Base-by-base conservation (phyloP, 64 coral and sea anemone genomes). In the Exaiptasia diaphana region DNA sequence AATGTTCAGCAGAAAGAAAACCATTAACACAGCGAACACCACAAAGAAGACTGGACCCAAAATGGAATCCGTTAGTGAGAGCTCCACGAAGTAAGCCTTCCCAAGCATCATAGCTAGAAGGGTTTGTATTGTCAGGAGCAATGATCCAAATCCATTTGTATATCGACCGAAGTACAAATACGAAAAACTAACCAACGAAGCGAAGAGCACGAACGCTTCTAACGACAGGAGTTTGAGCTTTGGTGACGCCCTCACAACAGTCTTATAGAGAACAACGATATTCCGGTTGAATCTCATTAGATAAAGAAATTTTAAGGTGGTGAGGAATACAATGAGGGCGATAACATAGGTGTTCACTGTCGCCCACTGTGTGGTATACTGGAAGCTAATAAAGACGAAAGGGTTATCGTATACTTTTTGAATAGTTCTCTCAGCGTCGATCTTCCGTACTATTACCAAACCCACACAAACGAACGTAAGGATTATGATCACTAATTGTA, bases 1-100 rank as follows among this genome's bases (percentile, higher is more conserved):
- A 39, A 91, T 91, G 22, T 91, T 91, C 73, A 76, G 53, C 4
- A 91, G 44, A 5, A 91, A 78, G 35, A 91, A 84, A 5, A 78
- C 34, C 73, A 84, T 72, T 2, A 41, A 40, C 21, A 84, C 67
- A n/a, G 60, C 49, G 42, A 91, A 91, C 20, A 84, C 14, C 38
- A 78, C 40, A 21, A 85, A 91, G 53, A 91, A 91, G 1, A 85
- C 5, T 20, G 81, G 88, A 10, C 88, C 88, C 23, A 91, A 20
- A 26, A 91, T 9, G 12, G 88, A 81, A 1, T 85, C 82, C 23
- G 76, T 38, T 20, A 38, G 43, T 18, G 72, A 74, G 5, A 91
- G 29, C 20, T 85, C 72, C 34, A 48, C 41, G 53, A 78, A 68
- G 56, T 84, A 84, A 3, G 73, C 36, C 10, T 77, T 64, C 1